Evolutionary conservation across 1,140 invertebrate species (phyloP).

Genomic region (Formica exsecta): DNA sequence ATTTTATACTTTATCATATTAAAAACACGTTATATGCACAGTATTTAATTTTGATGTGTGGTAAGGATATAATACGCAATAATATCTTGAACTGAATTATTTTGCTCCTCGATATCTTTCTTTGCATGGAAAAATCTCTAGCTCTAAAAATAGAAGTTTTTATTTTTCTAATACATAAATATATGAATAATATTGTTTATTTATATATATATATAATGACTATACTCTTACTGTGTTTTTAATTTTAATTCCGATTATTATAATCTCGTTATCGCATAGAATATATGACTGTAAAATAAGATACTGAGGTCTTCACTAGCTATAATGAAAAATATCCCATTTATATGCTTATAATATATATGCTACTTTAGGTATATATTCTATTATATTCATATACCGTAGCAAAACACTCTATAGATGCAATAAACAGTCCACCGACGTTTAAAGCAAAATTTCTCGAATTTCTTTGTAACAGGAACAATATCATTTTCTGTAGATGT

Average conservation of each 20-base stretch:
- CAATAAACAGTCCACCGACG: neutral
- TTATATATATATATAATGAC: too few species aligned
- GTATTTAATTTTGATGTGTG: too few species aligned
- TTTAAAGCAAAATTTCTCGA: neutral
- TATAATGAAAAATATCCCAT: neutral
- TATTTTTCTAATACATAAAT: too few species aligned
- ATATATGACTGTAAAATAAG: constrained; percentile 36
- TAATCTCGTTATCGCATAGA: neutral
- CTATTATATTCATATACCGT: neutral
- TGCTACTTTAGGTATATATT: neutral
- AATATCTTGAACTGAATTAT: too few species aligned
- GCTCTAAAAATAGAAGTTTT: too few species aligned
- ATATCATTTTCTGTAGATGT: constrained; percentile 17
- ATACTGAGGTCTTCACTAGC: constrained; percentile 10
- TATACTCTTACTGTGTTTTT: neutral
- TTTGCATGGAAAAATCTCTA: too few species aligned
- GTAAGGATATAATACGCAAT: too few species aligned
- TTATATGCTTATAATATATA: neutral
- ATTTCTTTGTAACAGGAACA: constrained; percentile 8
- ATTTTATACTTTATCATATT: neutral
- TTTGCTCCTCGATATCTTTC: too few species aligned
- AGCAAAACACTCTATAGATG: constrained; percentile 10
- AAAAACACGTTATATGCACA: too few species aligned
- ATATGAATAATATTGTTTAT: too few species aligned
- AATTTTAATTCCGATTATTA: neutral